These are phyloP conservation scores for Apteryx owenii DNA, from an alignment of 2,113 vertebrate species.

Conservation along the genomic window DNA sequence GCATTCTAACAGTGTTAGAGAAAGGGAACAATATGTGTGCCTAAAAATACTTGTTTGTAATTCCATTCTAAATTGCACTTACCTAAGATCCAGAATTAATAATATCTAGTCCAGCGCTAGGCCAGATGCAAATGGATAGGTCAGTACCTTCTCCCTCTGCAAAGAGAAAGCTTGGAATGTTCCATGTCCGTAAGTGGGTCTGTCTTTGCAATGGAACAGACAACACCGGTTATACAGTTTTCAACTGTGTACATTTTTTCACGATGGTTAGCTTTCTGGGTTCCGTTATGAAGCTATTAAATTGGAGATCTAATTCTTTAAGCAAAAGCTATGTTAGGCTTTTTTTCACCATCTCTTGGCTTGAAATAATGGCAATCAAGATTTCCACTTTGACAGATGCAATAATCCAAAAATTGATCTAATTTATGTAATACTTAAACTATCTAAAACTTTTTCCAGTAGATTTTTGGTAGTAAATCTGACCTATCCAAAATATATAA, in stretches of 20 bases:
- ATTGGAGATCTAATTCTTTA: not conserved
- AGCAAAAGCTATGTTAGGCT: not conserved
- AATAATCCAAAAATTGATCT: not conserved
- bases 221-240: not conserved
- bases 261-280: not conserved
- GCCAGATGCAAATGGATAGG: rapidly evolving
- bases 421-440: not conserved
- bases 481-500: not conserved
- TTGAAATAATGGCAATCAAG: not conserved
- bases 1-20: not conserved
- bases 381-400: not conserved
- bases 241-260: not conserved
- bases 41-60: not conserved
- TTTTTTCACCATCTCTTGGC: not conserved
- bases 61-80: not conserved
- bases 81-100: not conserved
- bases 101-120: not conserved
- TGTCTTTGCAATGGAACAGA: not conserved
- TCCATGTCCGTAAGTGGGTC: not conserved
- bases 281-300: not conserved
- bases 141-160: not conserved
- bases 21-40: not conserved
- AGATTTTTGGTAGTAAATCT: not conserved
- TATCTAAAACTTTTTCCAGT: not conserved
- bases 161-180: not conserved